Evolutionary conservation across 2,113 vertebrate genomes (phyloP).

Genomic region (Thymallus thymallus): DNA sequence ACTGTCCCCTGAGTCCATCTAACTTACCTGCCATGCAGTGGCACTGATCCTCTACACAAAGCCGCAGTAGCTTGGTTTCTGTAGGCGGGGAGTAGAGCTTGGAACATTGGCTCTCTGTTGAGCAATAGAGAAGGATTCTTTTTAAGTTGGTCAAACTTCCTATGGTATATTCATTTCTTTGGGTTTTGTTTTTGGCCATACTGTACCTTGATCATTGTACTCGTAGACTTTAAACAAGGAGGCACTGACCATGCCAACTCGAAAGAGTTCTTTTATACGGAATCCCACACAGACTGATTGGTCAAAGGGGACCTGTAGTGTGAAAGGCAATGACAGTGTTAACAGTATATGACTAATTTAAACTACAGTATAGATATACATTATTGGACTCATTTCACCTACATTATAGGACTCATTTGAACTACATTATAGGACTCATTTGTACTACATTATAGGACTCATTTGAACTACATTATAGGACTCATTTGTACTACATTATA

Average conservation of each 20-base stretch:
- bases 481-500: too few species aligned
- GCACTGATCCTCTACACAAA: background rate
- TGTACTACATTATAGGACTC: too few species aligned
- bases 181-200: background rate
- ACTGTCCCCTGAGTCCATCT: background rate
- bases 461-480: background rate
- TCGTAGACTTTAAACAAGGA: slow-evolving; percentile 82
- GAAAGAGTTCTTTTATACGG: slow-evolving; percentile 75
- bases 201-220: slow-evolving; percentile 76
- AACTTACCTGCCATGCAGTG: slow-evolving; percentile 2
- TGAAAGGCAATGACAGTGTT: background rate
- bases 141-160: too few species aligned
- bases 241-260: slow-evolving; percentile 71
- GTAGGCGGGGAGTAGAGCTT: background rate
- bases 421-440: too few species aligned
- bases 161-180: too few species aligned
- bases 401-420: background rate
- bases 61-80: background rate
- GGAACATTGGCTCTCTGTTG: background rate
- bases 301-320: slow-evolving; percentile 74
- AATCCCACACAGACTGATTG: slow-evolving; percentile 77
- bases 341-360: background rate
- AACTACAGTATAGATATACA: background rate
- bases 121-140: background rate
- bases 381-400: background rate